A percentile compares a stretch with the other conserved stretches of the same genome.
Conservation (phyloP, 2,888 invertebrate species). For the Acronicta leporina region DNA sequence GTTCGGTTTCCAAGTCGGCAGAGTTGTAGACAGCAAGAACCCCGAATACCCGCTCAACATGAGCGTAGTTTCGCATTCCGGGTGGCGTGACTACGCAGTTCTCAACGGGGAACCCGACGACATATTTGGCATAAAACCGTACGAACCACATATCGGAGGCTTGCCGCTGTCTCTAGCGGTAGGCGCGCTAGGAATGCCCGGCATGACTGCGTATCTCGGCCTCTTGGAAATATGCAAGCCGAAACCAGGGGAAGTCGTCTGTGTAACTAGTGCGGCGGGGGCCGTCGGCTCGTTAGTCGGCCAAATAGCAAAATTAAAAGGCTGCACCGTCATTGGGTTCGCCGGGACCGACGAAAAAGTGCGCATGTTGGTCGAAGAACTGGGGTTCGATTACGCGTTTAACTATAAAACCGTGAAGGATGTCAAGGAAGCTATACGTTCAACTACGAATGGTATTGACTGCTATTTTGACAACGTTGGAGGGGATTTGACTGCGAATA, state of each 20-base stretch:
- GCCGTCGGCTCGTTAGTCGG: slow-evolving; percentile 92
- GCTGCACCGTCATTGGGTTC: slow-evolving; percentile 77
- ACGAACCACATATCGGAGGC: slow-evolving; percentile 83
- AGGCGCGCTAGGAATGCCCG: slow-evolving; percentile 91
- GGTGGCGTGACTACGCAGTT: slow-evolving; percentile 89
- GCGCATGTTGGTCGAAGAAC: slow-evolving; percentile 87
- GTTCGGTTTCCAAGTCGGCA: slow-evolving; percentile 72
- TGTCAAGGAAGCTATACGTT: slow-evolving; percentile 79
- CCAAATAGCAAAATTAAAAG: slow-evolving; percentile 86
- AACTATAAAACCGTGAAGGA: slow-evolving; percentile 90
- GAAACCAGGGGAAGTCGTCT: slow-evolving; percentile 90
- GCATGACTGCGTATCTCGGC: slow-evolving; percentile 70
- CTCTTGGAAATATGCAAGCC: slow-evolving; percentile 90
- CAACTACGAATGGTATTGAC: slow-evolving; percentile 90
- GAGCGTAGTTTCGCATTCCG: slow-evolving; percentile 88
- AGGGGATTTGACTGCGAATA: slow-evolving; percentile 87
- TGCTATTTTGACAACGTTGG: slow-evolving; percentile 93
- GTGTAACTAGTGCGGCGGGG: slow-evolving; percentile 91
- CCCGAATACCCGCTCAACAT: slow-evolving; percentile 88
- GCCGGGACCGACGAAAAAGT: slow-evolving; percentile 91
- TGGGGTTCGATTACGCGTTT: slow-evolving; percentile 90
- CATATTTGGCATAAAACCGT: slow-evolving; percentile 63
- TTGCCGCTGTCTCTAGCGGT: slow-evolving; percentile 85
- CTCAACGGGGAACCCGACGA: slow-evolving; percentile 58
- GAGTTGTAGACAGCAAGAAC: slow-evolving; percentile 90